Base-by-base conservation (phyloP, 2,797 vertebrate genomes). In the Scolopax bukidnonensis region DNA sequence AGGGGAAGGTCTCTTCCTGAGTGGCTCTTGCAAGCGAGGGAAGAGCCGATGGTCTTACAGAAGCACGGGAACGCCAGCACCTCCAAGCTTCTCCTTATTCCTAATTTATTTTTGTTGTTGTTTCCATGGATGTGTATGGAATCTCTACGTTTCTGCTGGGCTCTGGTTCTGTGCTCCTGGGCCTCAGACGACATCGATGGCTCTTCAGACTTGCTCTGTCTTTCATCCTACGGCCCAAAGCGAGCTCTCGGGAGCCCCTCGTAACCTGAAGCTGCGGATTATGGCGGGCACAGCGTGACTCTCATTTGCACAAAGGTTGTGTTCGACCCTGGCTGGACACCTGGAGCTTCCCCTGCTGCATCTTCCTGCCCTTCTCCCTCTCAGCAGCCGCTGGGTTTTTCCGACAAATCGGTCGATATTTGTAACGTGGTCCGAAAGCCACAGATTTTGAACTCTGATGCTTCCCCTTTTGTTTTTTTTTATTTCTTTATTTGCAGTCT, bases 1-100 rank as follows among this genome's bases (percentile, higher is more conserved):
- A 0, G 7, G 53, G 11, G 24, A 12, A 16, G 27, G n/a, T 16
- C 48, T 27, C 3, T 4, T 16, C 2, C 0, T 3, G 15, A 27
- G 16, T 45, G 7, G 40, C 10, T 74, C 4, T 3, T n/a, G 65
- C 43, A 4, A 15, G 30, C 3, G 0, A 16, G 25, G 45, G 45
- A 78, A 38, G 47, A 80, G 33, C 76, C 12, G 67, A 9, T 8
- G 54, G 30, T 32, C 50, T 80, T 5, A 1, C 69, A 14, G 33
- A 12, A 63, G 38, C 38, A 0, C 2, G 17, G 71, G 16, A 63
- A 9, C 63, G 12, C 33, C 23, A 1, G 0, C 7, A 11, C n/a
- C 60, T 70, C 53, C 3, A 0, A 32, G 5, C 43, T 24, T 5
- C 19, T 43, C 36, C 10, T 54, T 27, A 1, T 11, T 63, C 12